Conservation (phyloP, 1,140 invertebrate genomes). For the Marisa cornuarietis region DNA sequence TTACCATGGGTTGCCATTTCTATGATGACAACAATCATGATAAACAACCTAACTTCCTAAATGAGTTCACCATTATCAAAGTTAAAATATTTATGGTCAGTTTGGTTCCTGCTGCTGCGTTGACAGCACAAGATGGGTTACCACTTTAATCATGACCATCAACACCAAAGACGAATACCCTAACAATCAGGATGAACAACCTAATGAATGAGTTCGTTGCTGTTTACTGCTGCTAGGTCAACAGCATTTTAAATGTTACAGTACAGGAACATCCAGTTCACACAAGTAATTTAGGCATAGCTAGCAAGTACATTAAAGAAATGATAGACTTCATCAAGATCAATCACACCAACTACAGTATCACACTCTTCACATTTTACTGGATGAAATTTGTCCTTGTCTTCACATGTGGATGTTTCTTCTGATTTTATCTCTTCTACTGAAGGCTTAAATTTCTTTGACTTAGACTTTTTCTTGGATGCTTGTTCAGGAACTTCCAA, state of each 20-base stretch:
- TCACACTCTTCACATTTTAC: constrained; percentile 72
- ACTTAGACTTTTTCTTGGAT: constrained; percentile 45
- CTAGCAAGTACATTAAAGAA: constrained; percentile 76
- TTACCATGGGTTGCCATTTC: too few species aligned
- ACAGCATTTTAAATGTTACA: neutral
- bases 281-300: constrained; percentile 47
- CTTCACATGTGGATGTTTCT: constrained; percentile 5
- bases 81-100: too few species aligned
- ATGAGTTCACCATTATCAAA: too few species aligned
- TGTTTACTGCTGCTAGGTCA: too few species aligned
- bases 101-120: too few species aligned
- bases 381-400: constrained; percentile 68
- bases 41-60: too few species aligned
- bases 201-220: too few species aligned
- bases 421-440: neutral
- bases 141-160: too few species aligned
- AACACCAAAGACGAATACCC: too few species aligned
- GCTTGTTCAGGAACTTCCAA: constrained; percentile 61
- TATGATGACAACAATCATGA: too few species aligned
- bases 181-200: too few species aligned
- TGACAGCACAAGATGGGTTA: too few species aligned
- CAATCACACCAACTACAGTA: constrained; percentile 73
- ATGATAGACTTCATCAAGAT: constrained; percentile 74
- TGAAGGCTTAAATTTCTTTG: constrained; percentile 35
- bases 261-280: neutral